These are phyloP conservation scores for Saxidomus purpurata DNA, from an alignment of 1,140 invertebrate species.

Conservation along the genomic window DNA sequence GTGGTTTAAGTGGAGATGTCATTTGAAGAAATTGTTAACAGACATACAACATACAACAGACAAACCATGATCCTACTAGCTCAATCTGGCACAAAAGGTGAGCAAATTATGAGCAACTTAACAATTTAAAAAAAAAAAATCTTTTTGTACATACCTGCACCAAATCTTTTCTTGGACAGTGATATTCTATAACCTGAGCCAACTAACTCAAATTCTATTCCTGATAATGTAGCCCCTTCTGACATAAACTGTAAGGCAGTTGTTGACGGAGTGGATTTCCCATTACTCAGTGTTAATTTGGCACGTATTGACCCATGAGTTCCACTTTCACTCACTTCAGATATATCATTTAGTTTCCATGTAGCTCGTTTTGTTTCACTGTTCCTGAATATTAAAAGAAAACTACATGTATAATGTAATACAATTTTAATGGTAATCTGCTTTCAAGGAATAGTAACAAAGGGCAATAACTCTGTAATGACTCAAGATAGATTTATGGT, in stretches of 20 bases:
- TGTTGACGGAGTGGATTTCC: slow-evolving; percentile 93
- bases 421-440: no score
- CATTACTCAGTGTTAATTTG: slow-evolving; percentile 93
- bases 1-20: no score
- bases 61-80: no score
- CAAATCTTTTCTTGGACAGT: slow-evolving; percentile 96
- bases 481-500: no score
- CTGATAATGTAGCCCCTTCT: slow-evolving; percentile 97
- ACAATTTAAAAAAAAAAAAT: no score
- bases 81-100: no score
- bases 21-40: no score
- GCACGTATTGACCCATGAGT: slow-evolving; percentile 96
- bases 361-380: slow-evolving; percentile 93
- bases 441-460: no score
- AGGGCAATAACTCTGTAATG: no score
- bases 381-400: slow-evolving; percentile 88
- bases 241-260: slow-evolving; percentile 97
- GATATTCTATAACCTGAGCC: slow-evolving; percentile 96
- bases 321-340: slow-evolving; percentile 94
- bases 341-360: slow-evolving; percentile 97
- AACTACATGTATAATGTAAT: no score
- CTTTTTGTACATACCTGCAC: slow-evolving; percentile 92
- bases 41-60: no score
- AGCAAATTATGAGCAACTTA: no score
- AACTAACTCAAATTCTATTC: slow-evolving; percentile 96